These are phyloP conservation scores for Kryptolebias ocellatus DNA, from an alignment of 2,797 vertebrate species.

Conservation along the genomic window DNA sequence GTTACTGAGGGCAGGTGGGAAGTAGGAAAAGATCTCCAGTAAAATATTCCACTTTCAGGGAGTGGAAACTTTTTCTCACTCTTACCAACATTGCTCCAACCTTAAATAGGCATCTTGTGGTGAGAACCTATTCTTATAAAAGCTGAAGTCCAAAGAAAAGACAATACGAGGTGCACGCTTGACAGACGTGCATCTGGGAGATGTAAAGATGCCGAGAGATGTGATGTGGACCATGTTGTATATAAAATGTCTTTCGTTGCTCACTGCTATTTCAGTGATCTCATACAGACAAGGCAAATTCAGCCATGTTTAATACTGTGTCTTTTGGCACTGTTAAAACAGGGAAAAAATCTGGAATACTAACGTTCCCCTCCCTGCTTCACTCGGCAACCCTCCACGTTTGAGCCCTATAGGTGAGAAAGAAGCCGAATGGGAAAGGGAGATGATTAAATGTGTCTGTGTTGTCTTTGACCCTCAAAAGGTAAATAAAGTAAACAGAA, in stretches of 20 bases:
- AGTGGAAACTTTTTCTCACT: conserved; percentile 63
- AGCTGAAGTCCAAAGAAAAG: conserved; percentile 60
- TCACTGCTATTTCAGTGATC: conserved; percentile 55
- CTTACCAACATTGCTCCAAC: conserved; percentile 49
- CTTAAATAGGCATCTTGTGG: conserved; percentile 65
- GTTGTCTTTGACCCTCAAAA: conserved; percentile 50
- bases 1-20: conserved; percentile 60
- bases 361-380: conserved; percentile 15
- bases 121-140: conserved; percentile 69
- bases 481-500: conserved; percentile 51
- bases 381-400: conserved; percentile 32
- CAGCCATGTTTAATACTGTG: conserved; percentile 57
- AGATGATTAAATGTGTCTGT: conserved; percentile 53
- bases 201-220: conserved; percentile 53
- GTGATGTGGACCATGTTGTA: conserved; percentile 58
- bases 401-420: conserved; percentile 43
- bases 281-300: conserved; percentile 43
- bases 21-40: conserved; percentile 52
- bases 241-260: conserved; percentile 55
- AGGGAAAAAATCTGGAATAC: conserved; percentile 33
- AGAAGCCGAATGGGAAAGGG: conserved; percentile 29
- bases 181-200: conserved; percentile 66
- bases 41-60: conserved; percentile 61
- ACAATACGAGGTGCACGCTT: conserved; percentile 58
- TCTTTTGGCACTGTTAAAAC: conserved; percentile 51